Conservation (phyloP, 2,888 invertebrate species). For the Hymenopus coronatus region DNA sequence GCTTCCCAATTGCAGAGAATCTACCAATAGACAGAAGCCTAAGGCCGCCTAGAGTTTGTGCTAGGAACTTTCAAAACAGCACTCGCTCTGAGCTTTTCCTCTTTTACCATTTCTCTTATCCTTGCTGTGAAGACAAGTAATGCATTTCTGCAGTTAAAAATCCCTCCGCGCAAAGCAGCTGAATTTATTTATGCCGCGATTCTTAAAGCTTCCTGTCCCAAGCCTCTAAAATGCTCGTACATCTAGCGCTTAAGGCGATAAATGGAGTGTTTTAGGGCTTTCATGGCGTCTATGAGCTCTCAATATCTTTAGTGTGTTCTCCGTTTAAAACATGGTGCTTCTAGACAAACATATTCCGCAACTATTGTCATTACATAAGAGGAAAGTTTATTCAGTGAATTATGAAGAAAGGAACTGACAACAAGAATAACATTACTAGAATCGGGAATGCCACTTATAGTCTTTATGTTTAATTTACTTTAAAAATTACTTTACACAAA, state of each 20-base stretch:
- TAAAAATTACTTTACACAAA: no score
- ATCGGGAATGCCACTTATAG: no score
- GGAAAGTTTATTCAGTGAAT: no score
- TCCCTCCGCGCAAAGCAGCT: neutral
- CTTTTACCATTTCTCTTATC: neutral
- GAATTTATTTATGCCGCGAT: neutral
- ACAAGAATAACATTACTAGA: no score
- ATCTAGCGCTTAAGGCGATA: neutral
- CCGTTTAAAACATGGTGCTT: no score
- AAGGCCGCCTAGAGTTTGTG: neutral
- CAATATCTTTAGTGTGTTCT: neutral
- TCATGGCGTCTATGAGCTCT: no score
- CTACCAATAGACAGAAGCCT: slow-evolving; percentile 2
- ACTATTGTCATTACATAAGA: no score
- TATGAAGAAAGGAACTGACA: no score
- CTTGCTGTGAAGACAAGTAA: neutral
- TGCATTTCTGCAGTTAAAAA: neutral
- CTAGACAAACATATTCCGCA: no score
- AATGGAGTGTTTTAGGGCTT: neutral
- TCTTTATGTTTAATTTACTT: no score
- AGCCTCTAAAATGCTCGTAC: neutral
- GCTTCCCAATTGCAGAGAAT: neutral
- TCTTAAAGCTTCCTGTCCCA: neutral
- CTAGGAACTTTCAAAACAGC: neutral
- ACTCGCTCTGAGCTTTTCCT: neutral